A percentile compares a stretch with the other conserved stretches of the same genome.
Conservation (phyloP, 2,113 vertebrate genomes). For the Xiphophorus maculatus region DNA sequence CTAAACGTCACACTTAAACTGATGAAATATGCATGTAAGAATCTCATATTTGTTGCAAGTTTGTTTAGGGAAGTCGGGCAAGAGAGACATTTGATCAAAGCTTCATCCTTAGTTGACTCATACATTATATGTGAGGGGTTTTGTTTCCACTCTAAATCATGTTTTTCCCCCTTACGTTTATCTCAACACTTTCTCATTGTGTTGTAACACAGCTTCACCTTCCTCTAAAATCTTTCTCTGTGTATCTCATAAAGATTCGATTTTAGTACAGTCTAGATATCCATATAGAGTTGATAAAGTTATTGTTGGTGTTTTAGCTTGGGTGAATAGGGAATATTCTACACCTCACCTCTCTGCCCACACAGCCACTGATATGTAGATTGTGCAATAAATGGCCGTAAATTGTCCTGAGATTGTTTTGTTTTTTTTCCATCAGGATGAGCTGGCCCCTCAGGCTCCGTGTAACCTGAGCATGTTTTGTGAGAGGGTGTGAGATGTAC, state of each 20-base stretch:
- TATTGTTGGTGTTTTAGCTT: conserved; percentile 57
- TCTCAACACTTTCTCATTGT: not conserved
- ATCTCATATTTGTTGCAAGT: too few relatives aligned
- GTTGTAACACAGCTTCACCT: conserved; percentile 23
- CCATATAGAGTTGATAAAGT: conserved; percentile 62
- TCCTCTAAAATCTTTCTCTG: conserved; percentile 27
- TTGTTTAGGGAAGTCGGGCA: too few relatives aligned
- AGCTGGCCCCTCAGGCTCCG: conserved; percentile 56
- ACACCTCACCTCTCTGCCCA: conserved; percentile 75
- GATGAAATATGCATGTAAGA: too few relatives aligned
- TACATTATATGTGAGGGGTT: not conserved
- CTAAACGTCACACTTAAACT: too few relatives aligned
- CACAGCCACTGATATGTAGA: conserved; percentile 75
- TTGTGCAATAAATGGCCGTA: conserved; percentile 76
- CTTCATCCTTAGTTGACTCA: too few relatives aligned
- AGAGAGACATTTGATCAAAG: too few relatives aligned
- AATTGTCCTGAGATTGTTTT: conserved; percentile 70
- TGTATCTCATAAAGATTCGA: conserved; percentile 40
- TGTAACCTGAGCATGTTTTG: conserved; percentile 48
- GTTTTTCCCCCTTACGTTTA: not conserved
- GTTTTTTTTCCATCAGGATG: conserved; percentile 65
- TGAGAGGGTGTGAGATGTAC: not conserved
- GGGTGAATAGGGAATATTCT: conserved; percentile 66
- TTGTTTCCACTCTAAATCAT: not conserved
- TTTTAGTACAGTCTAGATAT: conserved; percentile 31